Base-by-base conservation (phyloP, 2,797 vertebrate species). In the Pogoniulus pusillus region DNA sequence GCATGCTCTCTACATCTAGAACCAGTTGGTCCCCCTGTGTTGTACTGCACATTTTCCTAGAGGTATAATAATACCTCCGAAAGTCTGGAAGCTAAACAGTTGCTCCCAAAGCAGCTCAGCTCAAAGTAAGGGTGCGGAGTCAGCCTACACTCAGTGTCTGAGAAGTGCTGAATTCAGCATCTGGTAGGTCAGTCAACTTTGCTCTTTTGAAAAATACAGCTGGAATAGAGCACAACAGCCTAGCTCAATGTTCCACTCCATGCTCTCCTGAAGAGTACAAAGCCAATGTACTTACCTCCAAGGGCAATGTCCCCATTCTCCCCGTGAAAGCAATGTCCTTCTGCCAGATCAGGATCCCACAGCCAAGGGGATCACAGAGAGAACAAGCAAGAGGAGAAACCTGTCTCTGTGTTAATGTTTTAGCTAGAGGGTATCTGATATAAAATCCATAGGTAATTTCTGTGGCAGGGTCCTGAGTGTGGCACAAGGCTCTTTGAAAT, bases 251-350 rank as follows among this genome's bases (percentile, higher is more conserved):
- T 4, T 87, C 14, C 6, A 6, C 29, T 79, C n/a, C 24, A 9
- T 4, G 24, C 37, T 57, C 12, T 81, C 12, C 27, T 49, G 13
- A 75, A 9, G 32, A n/a, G 35, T 16, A 88, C 45, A 87, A 68
- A 90, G 35, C 16, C 78, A 63, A 3, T 0, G 6, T 26, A 26
- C 6, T 2, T 16, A 24, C 4, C 22, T 77, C 24, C 49, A 27
- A 85, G 65, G 10, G 39, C 58, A 64, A 27, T 0, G 0, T 12
- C 5, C 12, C 3, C 2, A 9, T 24, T 41, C 62, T 71, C 23
- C 18, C 7, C 0, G 0, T 0, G 2, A 62, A 12, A 47, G 16
- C 23, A 6, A 1, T 3, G 30, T 32, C 35, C 7, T 22, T 64
- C 54, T 45, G 39, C 35, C 64, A 30, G 30, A 22, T 2, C 0